Conservation (phyloP, 2,797 vertebrate species). For the Gobionotothen gibberifrons region DNA sequence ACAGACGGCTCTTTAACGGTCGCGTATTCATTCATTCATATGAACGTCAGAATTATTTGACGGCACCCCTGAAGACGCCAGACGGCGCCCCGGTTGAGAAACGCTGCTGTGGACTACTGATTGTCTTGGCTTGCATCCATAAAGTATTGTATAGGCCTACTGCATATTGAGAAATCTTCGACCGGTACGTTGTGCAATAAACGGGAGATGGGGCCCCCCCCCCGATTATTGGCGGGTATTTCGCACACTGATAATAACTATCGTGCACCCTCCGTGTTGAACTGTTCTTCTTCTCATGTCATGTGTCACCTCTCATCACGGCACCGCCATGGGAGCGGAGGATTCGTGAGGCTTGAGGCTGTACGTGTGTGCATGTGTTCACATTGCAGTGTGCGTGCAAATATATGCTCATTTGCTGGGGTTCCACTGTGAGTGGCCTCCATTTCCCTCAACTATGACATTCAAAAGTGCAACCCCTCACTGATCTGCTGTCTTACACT, state of each 20-base stretch:
- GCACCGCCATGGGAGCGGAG: background rate
- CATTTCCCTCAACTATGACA: slow-evolving; percentile 40
- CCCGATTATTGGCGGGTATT: too few species aligned
- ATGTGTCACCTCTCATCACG: slow-evolving; percentile 22
- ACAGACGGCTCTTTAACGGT: too few species aligned
- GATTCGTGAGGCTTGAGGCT: slow-evolving; percentile 1
- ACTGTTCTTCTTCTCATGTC: slow-evolving; percentile 13
- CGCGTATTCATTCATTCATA: too few species aligned
- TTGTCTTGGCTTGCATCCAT: too few species aligned
- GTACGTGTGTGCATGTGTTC: slow-evolving; percentile 8
- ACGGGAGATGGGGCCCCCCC: too few species aligned
- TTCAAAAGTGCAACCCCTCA: slow-evolving; percentile 41
- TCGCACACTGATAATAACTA: background rate
- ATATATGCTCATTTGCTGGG: slow-evolving; percentile 21
- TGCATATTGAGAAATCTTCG: too few species aligned
- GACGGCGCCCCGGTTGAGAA: too few species aligned
- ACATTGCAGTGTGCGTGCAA: slow-evolving; percentile 3
- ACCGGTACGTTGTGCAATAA: too few species aligned
- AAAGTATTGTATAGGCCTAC: too few species aligned
- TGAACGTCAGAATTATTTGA: too few species aligned
- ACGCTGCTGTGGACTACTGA: too few species aligned
- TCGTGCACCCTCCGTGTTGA: background rate
- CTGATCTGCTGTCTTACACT: slow-evolving; percentile 47
- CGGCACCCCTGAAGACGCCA: too few species aligned
- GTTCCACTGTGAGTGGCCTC: slow-evolving; percentile 17